Conservation (phyloP, 2,888 invertebrate species). For the Ferdinandea cuprea region DNA sequence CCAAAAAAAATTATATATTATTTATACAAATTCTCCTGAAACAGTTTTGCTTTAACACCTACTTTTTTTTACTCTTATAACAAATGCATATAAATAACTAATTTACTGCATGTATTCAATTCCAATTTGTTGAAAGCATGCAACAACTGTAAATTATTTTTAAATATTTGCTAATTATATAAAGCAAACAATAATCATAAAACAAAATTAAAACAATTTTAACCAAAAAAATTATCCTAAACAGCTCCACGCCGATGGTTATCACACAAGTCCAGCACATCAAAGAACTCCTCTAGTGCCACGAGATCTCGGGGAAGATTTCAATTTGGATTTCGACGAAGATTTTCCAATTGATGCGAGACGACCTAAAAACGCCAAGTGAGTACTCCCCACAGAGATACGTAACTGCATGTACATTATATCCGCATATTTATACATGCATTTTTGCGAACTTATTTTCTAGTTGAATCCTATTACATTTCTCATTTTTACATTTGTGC, state of each 20-base stretch:
- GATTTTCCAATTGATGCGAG: constrained; percentile 82
- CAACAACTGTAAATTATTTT: constrained; percentile 3
- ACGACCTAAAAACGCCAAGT: constrained; percentile 95
- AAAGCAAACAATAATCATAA: not conserved
- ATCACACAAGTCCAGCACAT: constrained; percentile 92
- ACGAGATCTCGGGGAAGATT: constrained; percentile 88
- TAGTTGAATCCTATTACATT: constrained; percentile 38
- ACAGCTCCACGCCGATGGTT: constrained; percentile 94
- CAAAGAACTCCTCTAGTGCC: constrained; percentile 90
- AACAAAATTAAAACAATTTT: not conserved
- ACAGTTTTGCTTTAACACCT: too few relatives aligned
- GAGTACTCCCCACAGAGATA: constrained; percentile 83
- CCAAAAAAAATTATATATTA: too few relatives aligned
- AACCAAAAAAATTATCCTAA: constrained; percentile 24
- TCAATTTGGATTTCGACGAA: constrained; percentile 85
- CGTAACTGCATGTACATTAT: constrained; percentile 58
- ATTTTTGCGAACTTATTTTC: constrained; percentile 25
- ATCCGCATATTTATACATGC: constrained; percentile 56
- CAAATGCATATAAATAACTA: too few relatives aligned
- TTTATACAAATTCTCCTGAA: too few relatives aligned
- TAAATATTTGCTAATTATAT: not conserved
- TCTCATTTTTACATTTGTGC: constrained; percentile 44
- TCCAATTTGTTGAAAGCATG: constrained; percentile 80
- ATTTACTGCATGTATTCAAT: constrained; percentile 76
- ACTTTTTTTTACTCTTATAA: too few relatives aligned